These are phyloP conservation scores for Sinodicranocentrus sp. DNA, from an alignment of 2,888 invertebrate genomes.

Conservation along the genomic window DNA sequence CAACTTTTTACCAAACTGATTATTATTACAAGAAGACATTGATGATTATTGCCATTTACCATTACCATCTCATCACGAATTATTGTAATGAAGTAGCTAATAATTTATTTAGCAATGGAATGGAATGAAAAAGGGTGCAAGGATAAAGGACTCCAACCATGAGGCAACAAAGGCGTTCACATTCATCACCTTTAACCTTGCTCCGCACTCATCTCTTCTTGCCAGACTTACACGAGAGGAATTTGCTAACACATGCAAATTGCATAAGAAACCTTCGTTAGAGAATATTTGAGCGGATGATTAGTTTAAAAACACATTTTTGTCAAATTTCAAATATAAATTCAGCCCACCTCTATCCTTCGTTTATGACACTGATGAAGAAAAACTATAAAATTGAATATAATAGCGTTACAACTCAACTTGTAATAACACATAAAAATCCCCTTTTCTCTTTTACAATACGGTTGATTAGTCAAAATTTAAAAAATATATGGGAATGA, in stretches of 20 bases:
- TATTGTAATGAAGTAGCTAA: background rate
- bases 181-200: slow-evolving; percentile 45
- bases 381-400: too few species aligned
- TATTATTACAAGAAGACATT: slow-evolving; percentile 25
- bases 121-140: slow-evolving; percentile 53
- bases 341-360: too few species aligned
- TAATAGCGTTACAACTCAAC: too few species aligned
- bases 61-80: slow-evolving; percentile 57
- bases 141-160: background rate
- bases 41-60: slow-evolving; percentile 23
- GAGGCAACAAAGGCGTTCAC: slow-evolving; percentile 5
- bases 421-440: too few species aligned
- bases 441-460: too few species aligned
- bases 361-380: too few species aligned
- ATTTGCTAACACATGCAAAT: background rate
- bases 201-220: slow-evolving; percentile 25
- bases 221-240: background rate
- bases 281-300: slow-evolving; percentile 2
- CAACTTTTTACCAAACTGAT: slow-evolving; percentile 30
- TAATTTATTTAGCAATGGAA: slow-evolving; percentile 44
- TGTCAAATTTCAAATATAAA: background rate
- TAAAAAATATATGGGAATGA: too few species aligned
- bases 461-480: too few species aligned
- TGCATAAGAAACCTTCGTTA: background rate
- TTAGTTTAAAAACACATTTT: background rate